Conservation (phyloP, 2,113 vertebrate genomes). For the Sinocyclocheilus anshuiensis region DNA sequence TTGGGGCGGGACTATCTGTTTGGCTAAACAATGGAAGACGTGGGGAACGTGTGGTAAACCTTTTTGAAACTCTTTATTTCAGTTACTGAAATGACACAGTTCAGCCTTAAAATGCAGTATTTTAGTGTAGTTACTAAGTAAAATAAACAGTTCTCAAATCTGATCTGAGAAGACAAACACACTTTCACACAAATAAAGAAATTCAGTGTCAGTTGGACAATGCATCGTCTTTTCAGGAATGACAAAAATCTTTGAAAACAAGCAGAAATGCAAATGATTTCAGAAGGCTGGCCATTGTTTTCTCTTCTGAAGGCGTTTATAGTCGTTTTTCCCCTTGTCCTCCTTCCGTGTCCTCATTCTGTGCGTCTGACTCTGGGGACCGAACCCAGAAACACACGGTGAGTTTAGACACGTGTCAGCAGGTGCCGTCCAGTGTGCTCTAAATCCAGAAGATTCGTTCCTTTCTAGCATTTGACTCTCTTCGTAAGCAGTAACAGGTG, state of each 20-base stretch:
- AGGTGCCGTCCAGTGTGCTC: background rate
- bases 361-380: background rate
- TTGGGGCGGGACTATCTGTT: background rate
- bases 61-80: background rate
- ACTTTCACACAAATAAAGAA: background rate
- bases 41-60: background rate
- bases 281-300: background rate
- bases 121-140: background rate
- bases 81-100: too few species aligned
- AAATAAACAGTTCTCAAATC: background rate
- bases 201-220: too few species aligned
- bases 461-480: background rate
- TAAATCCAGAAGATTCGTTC: background rate
- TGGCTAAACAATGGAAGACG: background rate
- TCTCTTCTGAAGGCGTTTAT: background rate
- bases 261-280: background rate
- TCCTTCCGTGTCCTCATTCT: constrained; percentile 5
- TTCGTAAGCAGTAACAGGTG: background rate
- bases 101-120: background rate
- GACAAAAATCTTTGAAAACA: background rate
- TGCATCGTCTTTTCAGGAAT: background rate
- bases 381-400: constrained; percentile 14
- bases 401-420: background rate
- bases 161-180: too few species aligned
- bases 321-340: background rate